A percentile compares a stretch with the other conserved stretches of the same genome.
Conservation (phyloP, 64 coral and sea anemone species). For the Catalaphyllia jardinei region DNA sequence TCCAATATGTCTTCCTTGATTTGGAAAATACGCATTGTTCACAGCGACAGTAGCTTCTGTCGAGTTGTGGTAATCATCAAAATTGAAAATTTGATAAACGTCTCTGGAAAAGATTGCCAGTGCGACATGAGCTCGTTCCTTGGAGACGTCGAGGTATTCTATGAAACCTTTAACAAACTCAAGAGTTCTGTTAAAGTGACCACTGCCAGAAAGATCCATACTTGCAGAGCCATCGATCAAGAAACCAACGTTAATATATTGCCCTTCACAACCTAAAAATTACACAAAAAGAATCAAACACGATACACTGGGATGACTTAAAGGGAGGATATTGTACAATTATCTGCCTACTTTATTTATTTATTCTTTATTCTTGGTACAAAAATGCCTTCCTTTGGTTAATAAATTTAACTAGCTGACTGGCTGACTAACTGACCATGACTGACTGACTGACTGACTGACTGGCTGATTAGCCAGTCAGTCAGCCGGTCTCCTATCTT, state of each 20-base stretch:
- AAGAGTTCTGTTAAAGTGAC: background rate
- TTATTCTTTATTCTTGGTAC: too few species aligned
- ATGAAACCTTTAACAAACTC: background rate
- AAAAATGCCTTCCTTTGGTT: too few species aligned
- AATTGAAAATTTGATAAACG: slow-evolving; percentile 36
- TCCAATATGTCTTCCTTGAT: slow-evolving; percentile 42
- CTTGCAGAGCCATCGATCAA: slow-evolving; percentile 16
- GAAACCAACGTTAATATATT: background rate
- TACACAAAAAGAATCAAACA: background rate
- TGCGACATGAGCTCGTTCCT: background rate
- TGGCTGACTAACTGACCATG: too few species aligned
- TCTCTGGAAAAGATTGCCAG: background rate
- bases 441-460: too few species aligned
- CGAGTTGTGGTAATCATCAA: slow-evolving; percentile 43
- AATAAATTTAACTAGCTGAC: too few species aligned
- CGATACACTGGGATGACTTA: background rate
- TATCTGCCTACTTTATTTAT: too few species aligned
- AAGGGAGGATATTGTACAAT: too few species aligned
- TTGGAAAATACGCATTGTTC: slow-evolving; percentile 2
- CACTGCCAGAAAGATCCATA: background rate
- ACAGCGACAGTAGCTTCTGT: slow-evolving; percentile 1
- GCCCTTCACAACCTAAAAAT: background rate
- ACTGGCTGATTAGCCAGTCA: background rate
- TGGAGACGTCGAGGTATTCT: background rate
- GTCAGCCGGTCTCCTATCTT: background rate